Base-by-base conservation (phyloP, 2,888 invertebrate genomes). In the Agrilus mali region DNA sequence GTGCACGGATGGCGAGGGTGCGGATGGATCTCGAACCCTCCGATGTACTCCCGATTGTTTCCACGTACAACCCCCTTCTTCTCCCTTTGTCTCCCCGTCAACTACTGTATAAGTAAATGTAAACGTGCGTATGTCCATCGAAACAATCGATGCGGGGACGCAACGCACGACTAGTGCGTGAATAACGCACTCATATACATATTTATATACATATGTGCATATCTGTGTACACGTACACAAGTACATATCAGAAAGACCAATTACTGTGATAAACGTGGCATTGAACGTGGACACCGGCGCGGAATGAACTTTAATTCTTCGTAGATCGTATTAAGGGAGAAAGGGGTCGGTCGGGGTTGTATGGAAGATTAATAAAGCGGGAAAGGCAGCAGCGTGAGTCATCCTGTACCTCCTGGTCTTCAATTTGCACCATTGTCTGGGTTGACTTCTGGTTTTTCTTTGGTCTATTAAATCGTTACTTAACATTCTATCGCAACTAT, bases 221-320 rank as follows among this genome's bases (percentile, higher is more conserved):
- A 17, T 5, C 3, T 4, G 17, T 17, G 17, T 20, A 7, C n/a
- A 17, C 36, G 10, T 27, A 16, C 37, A 55, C 51, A 47, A 47
- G 51, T 52, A 47, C 50, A 53, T 53, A 57, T 55, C 54, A 57
- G 56, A 59, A 58, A 55, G 57, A 55, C 58, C 62, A 63, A 65
- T 64, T 64, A 63, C 62, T 64, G 63, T 64, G 62, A 65, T 65
- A 64, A 64, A 64, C 60, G 62, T 57, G 46, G 61, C 61, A 64
- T 64, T 64, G 63, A 63, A 63, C 63, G 61, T 58, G 53, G 46
- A 49, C 44, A 27, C 27, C 27, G 27, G 27, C 27, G 27, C 27
- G 27, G 27, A 27, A 27, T 27, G 27, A 27, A 27, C 27, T 27
- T 27, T 27, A 27, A 27, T 27, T 27, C 27, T 27, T 27, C 27